These are phyloP conservation scores for Entomobrya proxima DNA, from an alignment of 2,888 invertebrate genomes.

Conservation along the genomic window DNA sequence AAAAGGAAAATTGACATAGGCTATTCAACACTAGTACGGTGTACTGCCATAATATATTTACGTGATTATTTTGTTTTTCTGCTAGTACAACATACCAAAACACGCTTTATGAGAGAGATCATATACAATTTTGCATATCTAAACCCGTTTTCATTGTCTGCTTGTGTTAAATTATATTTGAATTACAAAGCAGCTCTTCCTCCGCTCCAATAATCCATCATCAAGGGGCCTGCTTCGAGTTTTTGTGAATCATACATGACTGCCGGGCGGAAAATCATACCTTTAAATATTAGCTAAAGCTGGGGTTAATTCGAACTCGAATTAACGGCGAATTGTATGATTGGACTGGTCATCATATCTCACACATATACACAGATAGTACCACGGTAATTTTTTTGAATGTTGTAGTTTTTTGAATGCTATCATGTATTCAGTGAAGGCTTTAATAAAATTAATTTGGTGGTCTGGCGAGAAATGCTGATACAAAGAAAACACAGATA, in stretches of 20 bases:
- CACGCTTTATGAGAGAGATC: neutral
- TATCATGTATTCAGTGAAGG: no score
- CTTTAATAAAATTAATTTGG: no score
- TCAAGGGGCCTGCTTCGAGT: neutral
- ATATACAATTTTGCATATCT: neutral
- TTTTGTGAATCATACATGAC: slow-evolving; percentile 8
- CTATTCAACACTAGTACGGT: neutral
- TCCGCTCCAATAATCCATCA: slow-evolving; percentile 1
- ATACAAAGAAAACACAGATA: no score
- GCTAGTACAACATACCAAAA: neutral
- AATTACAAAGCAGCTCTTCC: neutral
- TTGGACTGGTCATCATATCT: neutral
- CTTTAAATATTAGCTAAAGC: no score
- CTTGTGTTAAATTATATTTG: neutral
- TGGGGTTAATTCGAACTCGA: slow-evolving; percentile 9
- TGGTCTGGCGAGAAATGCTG: no score
- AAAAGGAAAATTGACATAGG: neutral
- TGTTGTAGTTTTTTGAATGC: no score
- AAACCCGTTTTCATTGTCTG: neutral
- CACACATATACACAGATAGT: neutral
- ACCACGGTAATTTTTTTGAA: neutral
- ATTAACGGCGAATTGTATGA: slow-evolving; percentile 3
- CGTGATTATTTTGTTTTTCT: neutral
- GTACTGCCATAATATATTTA: neutral
- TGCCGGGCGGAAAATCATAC: neutral